Percentiles rank a stretch among this genome's conserved stretches.
phyloP scores from a whole-genome alignment of 2,113 vertebrate genomes.

The Carassius carassius region DNA sequence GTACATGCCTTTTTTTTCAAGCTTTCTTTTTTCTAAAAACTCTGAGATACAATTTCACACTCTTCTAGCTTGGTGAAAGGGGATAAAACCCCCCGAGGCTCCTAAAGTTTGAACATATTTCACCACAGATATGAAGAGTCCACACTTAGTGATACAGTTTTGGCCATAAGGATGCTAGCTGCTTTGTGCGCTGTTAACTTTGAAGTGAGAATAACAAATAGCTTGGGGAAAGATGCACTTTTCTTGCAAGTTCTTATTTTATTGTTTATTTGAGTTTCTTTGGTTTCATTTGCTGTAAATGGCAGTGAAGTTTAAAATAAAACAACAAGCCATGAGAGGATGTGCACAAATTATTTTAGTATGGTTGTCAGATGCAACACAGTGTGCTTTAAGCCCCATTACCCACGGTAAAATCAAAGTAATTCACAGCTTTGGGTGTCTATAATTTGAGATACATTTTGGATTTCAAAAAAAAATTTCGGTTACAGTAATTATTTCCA shows the following conservation, averaged over 20 bases:
- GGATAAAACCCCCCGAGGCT: conserved; percentile 15
- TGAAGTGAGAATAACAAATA: neutral
- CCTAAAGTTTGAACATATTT: conserved; percentile 15
- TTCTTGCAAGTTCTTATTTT: neutral
- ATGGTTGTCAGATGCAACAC: neutral
- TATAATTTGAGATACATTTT: too few relatives aligned
- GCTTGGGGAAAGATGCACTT: neutral
- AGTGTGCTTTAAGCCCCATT: too few relatives aligned
- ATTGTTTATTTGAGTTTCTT: neutral
- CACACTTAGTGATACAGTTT: neutral
- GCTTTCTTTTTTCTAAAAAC: neutral
- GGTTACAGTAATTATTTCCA: too few relatives aligned
- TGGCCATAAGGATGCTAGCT: neutral
- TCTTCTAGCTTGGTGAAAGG: neutral
- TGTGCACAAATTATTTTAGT: neutral
- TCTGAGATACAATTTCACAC: conserved; percentile 33
- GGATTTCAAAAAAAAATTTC: too few relatives aligned
- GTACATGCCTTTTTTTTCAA: neutral
- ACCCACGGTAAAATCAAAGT: neutral
- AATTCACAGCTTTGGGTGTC: neutral
- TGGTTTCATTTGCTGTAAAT: neutral
- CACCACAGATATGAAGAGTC: neutral
- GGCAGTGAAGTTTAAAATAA: neutral
- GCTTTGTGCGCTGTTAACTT: neutral
- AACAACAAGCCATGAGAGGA: neutral